phyloP scores from a whole-genome alignment of 2,888 invertebrate species.

The Digitonthophagus gazella region DNA sequence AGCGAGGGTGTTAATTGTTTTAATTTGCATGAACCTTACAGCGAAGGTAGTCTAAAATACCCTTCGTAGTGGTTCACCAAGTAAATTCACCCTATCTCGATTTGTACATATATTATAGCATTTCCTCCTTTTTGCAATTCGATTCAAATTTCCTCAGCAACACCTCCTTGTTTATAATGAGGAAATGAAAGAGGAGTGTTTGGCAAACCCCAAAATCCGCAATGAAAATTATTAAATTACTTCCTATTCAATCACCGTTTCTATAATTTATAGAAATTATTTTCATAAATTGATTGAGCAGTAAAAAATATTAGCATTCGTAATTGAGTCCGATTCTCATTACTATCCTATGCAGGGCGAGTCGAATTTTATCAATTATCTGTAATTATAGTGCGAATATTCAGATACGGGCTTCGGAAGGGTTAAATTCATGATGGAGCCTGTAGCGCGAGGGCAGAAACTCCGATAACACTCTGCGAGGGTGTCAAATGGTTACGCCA shows the following conservation, averaged over 20 bases:
- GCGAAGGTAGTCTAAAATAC: not conserved
- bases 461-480: constrained; percentile 49
- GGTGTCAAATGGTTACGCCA: constrained; percentile 47
- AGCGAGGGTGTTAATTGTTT: constrained; percentile 34
- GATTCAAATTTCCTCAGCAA: not conserved
- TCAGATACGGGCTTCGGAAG: constrained; percentile 37
- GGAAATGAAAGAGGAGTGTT: not conserved
- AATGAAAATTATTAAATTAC: not conserved
- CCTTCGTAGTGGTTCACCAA: not conserved
- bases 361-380: constrained; percentile 34
- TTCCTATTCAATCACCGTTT: not conserved
- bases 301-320: too few species aligned
- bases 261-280: too few species aligned
- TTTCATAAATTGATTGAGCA: too few species aligned
- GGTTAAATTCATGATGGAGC: constrained; percentile 46
- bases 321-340: too few species aligned
- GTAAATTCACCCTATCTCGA: too few species aligned
- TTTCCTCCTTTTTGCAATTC: too few species aligned
- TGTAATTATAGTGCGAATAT: constrained; percentile 37
- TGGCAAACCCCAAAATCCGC: not conserved
- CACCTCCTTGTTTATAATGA: not conserved
- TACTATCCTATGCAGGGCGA: too few species aligned
- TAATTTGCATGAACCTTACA: constrained; percentile 27
- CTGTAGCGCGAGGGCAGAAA: constrained; percentile 39
- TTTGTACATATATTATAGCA: too few species aligned